Evolutionary conservation across 2,113 vertebrate species (phyloP), one percentile per base, ranked within the genome.

Genomic region (Prietella phreatophila): DNA sequence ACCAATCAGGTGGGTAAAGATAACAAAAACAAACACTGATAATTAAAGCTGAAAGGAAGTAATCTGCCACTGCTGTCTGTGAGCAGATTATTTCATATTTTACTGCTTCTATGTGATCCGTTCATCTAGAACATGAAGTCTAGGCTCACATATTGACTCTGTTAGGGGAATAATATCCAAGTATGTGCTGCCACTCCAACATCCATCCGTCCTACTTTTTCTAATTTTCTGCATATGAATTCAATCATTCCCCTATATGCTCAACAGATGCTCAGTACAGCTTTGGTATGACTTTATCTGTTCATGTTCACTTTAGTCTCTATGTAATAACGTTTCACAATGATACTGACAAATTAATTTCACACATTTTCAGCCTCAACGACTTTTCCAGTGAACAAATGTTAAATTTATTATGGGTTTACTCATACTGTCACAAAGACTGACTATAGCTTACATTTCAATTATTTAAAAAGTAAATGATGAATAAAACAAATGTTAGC

Each of bases 121-220:
- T 71, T 82, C 53, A 56, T 88, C 81, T 88, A 81, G 85, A 78
- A 85, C 61, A 83, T 71, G 82, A 86, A 47, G 87, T 88, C 89
- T 86, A 85, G 75, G 84, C 85, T 86, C 55, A 33, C 82, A 88
- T 88, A 83, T 86, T 88, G 85, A 88, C 86, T 80, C n/a, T 61
- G 73, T 80, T 39, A 39, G 33, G 58, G 82, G 81, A 88, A 82
- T 81, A 81, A 88, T 67, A 39, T 82, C 13, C 14, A 19, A 85
- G 67, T n/a, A 83, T 42, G 22, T 42, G 42, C 61, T 83, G 36
- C 82, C 13, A 42, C 47, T 56, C 61, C 67, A 58, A 71, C 78
- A 78, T 58, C 47, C 69, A 69, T 58, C 33, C 78, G 50, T 55
- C 39, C 82, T 83, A 58, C 86, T 17, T 55, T 87, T 53, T 73